Evolutionary conservation across 2,797 vertebrate genomes (phyloP), one percentile per base, ranked within the genome.

Genomic region (Lepus oiostolus): DNA sequence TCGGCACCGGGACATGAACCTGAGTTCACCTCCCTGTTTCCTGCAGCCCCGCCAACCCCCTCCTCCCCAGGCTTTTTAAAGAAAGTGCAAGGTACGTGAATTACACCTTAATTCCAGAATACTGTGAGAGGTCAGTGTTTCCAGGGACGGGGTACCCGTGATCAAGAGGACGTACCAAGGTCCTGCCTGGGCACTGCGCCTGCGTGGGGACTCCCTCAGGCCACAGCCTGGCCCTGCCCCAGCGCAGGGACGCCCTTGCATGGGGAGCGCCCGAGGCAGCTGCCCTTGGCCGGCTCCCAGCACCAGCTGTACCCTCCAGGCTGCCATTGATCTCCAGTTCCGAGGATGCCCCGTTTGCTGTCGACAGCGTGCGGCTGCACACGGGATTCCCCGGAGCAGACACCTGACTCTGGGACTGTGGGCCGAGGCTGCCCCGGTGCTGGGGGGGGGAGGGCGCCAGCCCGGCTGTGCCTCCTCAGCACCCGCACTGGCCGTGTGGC

Each of bases 391-490:
- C 58, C 76, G 12, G 65, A 58, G 83, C 82, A 90, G 80, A 74
- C 1, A 9, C 21, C 16, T 28, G 81, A 32, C 42, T 72, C 11
- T 3, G 28, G 80, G 26, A 7, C 80, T 42, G 22, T 4, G 72
- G 24, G 28, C 35, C 17, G 1, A 26, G 42, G 47, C 72, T 68
- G 7, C 12, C 63, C 63, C 16, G 22, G 30, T 21, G 60, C 58
- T 42, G 10, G 19, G 4, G 1, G 1, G 1, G 1, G 4, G 0
- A 0, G 1, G 24, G 35, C 2, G 2, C 12, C 1, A 14, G 32
- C 21, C 84, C 1, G n/a, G 62, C 72, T 60, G 72, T 42, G 60
- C 4, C 28, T 71, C 62, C 63, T 77, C 62, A 12, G 35, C 60
- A 19, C 1, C 4, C 50, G 52, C 3, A 3, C 5, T 50, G n/a